A percentile compares a stretch with the other conserved stretches of the same genome.
These are phyloP conservation scores for Aplocera efformata DNA, from an alignment of 2,888 invertebrate genomes.

Conservation along the genomic window DNA sequence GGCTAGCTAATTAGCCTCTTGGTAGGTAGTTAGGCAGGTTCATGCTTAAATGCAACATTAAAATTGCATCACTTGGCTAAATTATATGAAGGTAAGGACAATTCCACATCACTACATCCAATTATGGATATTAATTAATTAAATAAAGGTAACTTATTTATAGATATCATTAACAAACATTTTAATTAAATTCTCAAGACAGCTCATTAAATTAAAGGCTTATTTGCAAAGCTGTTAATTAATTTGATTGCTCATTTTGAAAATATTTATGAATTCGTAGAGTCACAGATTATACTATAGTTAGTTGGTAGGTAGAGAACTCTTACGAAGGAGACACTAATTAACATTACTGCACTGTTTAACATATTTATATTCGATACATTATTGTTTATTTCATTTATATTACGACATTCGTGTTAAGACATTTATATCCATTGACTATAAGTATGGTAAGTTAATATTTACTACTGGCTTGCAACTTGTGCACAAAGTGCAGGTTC, in stretches of 20 bases:
- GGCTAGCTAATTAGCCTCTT: no score
- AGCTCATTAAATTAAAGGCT: conserved; percentile 9
- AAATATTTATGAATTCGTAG: conserved; percentile 18
- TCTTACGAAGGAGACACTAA: conserved; percentile 27
- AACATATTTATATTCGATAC: conserved; percentile 33
- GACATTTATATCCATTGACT: conserved; percentile 6
- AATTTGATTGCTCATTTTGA: conserved; percentile 14
- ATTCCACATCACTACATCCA: no score
- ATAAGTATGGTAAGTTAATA: conserved; percentile 10
- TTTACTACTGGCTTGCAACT: conserved; percentile 11
- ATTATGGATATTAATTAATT: no score
- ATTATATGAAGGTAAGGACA: conserved; percentile 27
- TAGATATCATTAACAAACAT: conserved; percentile 3
- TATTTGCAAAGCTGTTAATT: conserved; percentile 15
- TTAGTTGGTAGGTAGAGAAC: conserved; percentile 7
- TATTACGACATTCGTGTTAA: conserved; percentile 14
- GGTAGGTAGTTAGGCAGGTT: no score
- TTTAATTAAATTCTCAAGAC: conserved; percentile 5
- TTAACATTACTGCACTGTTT: conserved; percentile 30
- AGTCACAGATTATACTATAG: background rate
- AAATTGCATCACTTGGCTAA: no score
- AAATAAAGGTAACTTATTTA: background rate
- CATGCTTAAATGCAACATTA: no score
- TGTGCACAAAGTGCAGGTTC: background rate
- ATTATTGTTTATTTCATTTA: conserved; percentile 15